Base-by-base conservation (phyloP, 2,797 vertebrate species). In the Nannoperca obscura region DNA sequence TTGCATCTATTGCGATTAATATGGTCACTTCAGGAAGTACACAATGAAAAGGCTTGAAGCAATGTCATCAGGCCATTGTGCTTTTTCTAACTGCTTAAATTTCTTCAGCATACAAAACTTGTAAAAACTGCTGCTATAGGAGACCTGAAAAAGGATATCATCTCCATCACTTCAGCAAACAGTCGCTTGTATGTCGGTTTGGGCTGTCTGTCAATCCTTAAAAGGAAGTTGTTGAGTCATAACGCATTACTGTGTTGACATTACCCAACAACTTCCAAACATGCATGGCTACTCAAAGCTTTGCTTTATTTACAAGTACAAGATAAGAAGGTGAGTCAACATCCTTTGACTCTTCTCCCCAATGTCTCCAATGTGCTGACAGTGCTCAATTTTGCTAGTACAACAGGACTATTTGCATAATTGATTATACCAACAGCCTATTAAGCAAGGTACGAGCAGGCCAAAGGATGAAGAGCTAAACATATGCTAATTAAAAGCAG, bases 371-470 rank as follows among this genome's bases (percentile, higher is more conserved):
- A 36, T 40, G 80, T 67, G 34, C 68, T 61, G 83, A 78, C 65
- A 40, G 34, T 7, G 80, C 83, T 90, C 86, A 78, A 89, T 91
- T 91, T 89, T 76, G 60, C 86, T 78, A 78, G 71, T 87, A 91
- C 90, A 89, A 90, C 89, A 86, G 64, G 10, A 42, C 76, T 90
- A 92, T 94, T 93, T 94, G 90, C 92, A 92, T 95, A 91, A 93
- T 92, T 93, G 88, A 94, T 94, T 93, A 83, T 82, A 83, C 84
- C 88, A 58, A 36, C 70, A 75, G 85, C 84, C 85, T 85, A 84
- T 75, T 53, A 69, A 79, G 77, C 63, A 67, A 73, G 71, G 61
- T 72, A 86, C 79, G 83, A 86, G 76, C 44, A 6, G 91, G 89
- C 88, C 87, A 86, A 74, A 87, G 84, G 86, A 90, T 85, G 86